Percentiles rank a stretch among this genome's conserved stretches.
Conservation (phyloP, 2,113 vertebrate genomes). For the Myotis brandtii region DNA sequence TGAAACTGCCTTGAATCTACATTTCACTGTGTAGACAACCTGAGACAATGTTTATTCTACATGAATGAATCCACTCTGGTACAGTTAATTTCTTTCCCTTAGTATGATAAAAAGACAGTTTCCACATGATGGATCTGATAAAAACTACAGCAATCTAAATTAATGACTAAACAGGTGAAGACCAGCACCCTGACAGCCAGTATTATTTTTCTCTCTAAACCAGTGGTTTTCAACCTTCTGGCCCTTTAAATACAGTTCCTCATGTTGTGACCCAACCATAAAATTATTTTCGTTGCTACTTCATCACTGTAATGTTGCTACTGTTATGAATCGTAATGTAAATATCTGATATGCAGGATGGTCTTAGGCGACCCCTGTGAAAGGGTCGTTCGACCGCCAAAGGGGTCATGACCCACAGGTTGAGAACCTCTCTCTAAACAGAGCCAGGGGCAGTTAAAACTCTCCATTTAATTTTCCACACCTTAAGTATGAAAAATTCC, state of each 20-base stretch:
- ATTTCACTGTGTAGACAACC: slow-evolving; percentile 41
- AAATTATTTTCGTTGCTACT: no score
- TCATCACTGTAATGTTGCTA: no score
- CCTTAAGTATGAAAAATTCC: neutral
- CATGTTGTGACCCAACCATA: no score
- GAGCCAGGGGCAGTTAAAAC: neutral
- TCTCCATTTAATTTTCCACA: neutral
- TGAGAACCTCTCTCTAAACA: neutral
- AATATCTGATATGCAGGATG: no score
- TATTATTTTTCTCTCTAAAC: slow-evolving; percentile 23
- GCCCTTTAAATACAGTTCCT: no score
- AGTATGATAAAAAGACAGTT: slow-evolving; percentile 64
- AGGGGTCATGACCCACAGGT: no score
- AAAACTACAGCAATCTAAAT: slow-evolving; percentile 23
- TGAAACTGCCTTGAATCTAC: slow-evolving; percentile 26
- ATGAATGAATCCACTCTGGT: slow-evolving; percentile 50
- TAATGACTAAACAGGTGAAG: slow-evolving; percentile 19
- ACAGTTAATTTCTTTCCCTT: slow-evolving; percentile 65
- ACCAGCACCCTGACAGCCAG: neutral
- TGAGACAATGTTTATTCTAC: slow-evolving; percentile 64
- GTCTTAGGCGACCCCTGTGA: no score
- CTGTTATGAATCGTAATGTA: no score
- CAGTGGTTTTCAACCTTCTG: no score
- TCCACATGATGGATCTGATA: slow-evolving; percentile 49
- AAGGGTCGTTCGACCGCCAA: no score